phyloP scores from a whole-genome alignment of 2,113 vertebrate species.

The Bubo scandiacus region DNA sequence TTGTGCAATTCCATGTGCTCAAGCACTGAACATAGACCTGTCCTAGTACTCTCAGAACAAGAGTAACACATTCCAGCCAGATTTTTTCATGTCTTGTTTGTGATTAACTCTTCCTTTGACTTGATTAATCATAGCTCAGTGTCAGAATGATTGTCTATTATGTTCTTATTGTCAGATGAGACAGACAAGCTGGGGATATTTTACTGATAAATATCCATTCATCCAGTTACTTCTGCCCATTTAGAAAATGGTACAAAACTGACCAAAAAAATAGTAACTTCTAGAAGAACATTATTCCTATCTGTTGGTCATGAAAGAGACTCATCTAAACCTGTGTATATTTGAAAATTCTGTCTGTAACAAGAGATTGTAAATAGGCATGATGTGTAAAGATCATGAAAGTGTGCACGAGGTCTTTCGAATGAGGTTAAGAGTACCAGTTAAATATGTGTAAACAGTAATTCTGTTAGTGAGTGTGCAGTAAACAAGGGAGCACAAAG shows the following conservation, averaged over 20 bases:
- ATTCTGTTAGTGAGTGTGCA: background rate
- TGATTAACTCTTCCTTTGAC: background rate
- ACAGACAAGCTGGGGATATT: background rate
- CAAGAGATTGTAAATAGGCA: conserved; percentile 3
- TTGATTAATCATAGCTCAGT: background rate
- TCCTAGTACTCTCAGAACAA: background rate
- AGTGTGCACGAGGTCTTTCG: background rate
- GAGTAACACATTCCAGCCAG: background rate
- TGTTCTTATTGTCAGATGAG: background rate
- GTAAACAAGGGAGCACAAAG: background rate
- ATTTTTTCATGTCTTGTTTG: background rate
- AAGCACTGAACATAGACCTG: background rate
- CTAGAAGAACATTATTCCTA: background rate
- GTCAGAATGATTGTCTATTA: background rate
- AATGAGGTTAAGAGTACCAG: background rate
- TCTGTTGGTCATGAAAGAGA: background rate
- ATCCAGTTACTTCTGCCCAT: background rate
- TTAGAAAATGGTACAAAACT: background rate
- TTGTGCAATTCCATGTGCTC: background rate
- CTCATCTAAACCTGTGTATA: background rate
- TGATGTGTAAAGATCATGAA: background rate
- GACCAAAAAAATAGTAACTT: background rate
- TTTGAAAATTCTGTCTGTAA: background rate
- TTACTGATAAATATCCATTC: background rate
- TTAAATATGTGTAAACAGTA: background rate